Conservation (phyloP, 1,140 invertebrate species). For the Bombus soroeensis region DNA sequence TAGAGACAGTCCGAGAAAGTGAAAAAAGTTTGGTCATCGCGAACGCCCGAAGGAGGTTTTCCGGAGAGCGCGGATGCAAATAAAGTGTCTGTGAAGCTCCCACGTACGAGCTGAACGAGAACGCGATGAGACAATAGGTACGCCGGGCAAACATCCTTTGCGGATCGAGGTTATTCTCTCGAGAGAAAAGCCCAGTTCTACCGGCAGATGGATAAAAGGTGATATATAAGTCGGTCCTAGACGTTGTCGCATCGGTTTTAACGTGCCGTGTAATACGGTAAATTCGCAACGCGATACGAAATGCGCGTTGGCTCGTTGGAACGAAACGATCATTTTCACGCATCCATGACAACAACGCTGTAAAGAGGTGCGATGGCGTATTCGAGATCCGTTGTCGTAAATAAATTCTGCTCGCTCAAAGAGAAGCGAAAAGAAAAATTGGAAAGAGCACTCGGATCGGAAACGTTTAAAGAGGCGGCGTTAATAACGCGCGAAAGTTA, state of each 20-base stretch:
- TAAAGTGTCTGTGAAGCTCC: conserved; percentile 18
- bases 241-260: background rate
- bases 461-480: background rate
- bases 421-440: background rate
- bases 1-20: conserved; percentile 1
- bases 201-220: background rate
- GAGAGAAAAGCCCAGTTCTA: background rate
- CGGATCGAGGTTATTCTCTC: conserved; percentile 14
- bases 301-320: background rate
- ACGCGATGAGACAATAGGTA: conserved; percentile 28
- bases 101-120: background rate
- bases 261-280: background rate
- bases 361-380: background rate
- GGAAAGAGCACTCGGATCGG: background rate
- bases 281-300: background rate
- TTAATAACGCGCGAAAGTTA: background rate
- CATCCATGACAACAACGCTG: background rate
- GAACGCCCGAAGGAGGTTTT: conserved; percentile 12
- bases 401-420: background rate
- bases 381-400: background rate
- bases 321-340: background rate
- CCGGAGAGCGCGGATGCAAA: conserved; percentile 35
- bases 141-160: conserved; percentile 38
- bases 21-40: background rate
- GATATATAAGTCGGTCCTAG: background rate